phyloP scores from a whole-genome alignment of 2,797 vertebrate genomes.

The Coluber constrictor region DNA sequence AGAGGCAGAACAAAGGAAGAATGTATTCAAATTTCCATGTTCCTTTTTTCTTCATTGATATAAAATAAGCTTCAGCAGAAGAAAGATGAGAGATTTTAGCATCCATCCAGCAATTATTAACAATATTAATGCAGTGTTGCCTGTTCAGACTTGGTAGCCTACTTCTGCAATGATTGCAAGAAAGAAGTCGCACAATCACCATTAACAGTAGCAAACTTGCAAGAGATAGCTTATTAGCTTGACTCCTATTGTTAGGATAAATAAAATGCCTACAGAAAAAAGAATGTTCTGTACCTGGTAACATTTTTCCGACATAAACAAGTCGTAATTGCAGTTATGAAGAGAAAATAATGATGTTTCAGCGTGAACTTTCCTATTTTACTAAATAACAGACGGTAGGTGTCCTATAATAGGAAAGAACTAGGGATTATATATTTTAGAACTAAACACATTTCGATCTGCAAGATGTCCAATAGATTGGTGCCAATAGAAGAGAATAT shows the following conservation, averaged over 20 bases:
- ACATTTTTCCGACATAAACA: neutral
- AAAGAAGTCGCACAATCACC: neutral
- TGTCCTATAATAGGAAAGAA: neutral
- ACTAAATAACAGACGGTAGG: neutral
- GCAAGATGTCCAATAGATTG: neutral
- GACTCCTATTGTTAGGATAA: neutral
- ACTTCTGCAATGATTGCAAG: neutral
- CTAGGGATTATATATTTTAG: neutral
- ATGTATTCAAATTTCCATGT: neutral
- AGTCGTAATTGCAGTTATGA: conserved; percentile 3
- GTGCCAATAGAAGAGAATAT: neutral
- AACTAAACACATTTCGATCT: neutral
- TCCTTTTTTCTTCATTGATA: neutral
- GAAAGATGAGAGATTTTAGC: neutral
- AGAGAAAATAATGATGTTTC: neutral
- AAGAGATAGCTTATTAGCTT: neutral
- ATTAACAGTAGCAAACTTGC: neutral
- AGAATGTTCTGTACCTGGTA: neutral
- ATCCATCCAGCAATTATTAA: neutral
- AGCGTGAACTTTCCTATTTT: neutral
- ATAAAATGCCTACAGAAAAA: neutral
- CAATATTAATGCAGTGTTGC: neutral
- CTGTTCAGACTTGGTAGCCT: neutral
- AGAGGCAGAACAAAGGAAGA: conserved; percentile 9
- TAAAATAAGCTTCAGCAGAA: neutral